These are phyloP conservation scores for Drosophila insularis DNA, from an alignment of 1,140 invertebrate genomes.

Conservation along the genomic window DNA sequence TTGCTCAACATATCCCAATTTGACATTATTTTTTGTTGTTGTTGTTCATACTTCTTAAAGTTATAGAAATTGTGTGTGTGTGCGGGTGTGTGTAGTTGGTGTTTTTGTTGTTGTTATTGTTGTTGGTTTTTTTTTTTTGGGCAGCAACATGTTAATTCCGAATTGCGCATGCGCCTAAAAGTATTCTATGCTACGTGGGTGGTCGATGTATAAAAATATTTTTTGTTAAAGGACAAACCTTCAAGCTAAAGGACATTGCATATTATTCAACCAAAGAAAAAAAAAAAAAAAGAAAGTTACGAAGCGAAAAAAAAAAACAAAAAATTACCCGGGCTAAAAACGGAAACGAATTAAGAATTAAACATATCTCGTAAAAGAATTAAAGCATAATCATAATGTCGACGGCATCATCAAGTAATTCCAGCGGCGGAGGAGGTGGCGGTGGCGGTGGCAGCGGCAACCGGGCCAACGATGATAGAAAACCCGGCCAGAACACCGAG, in stretches of 20 bases:
- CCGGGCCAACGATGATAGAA: slow-evolving; percentile 27
- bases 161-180: slow-evolving; percentile 69
- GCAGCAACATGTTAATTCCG: slow-evolving; percentile 66
- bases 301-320: slow-evolving; percentile 20
- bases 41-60: slow-evolving; percentile 13
- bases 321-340: slow-evolving; percentile 6
- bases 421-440: slow-evolving; percentile 44
- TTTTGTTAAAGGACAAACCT: slow-evolving; percentile 58
- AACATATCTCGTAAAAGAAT: slow-evolving; percentile 59
- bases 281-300: slow-evolving; percentile 5
- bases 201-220: slow-evolving; percentile 29
- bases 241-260: slow-evolving; percentile 62
- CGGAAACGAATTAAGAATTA: slow-evolving; percentile 18
- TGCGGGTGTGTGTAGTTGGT: background rate
- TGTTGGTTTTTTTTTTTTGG: slow-evolving; percentile 24
- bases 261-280: slow-evolving; percentile 53
- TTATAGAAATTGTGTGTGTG: background rate
- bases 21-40: too few relatives aligned
- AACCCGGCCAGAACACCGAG: slow-evolving; percentile 58
- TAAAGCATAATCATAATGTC: slow-evolving; percentile 62
- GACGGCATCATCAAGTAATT: slow-evolving; percentile 64
- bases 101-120: background rate
- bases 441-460: slow-evolving; percentile 39
- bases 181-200: slow-evolving; percentile 70
- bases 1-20: slow-evolving; percentile 2